These are phyloP conservation scores for Pyralis farinalis DNA, from an alignment of 2,888 invertebrate genomes.

Conservation along the genomic window DNA sequence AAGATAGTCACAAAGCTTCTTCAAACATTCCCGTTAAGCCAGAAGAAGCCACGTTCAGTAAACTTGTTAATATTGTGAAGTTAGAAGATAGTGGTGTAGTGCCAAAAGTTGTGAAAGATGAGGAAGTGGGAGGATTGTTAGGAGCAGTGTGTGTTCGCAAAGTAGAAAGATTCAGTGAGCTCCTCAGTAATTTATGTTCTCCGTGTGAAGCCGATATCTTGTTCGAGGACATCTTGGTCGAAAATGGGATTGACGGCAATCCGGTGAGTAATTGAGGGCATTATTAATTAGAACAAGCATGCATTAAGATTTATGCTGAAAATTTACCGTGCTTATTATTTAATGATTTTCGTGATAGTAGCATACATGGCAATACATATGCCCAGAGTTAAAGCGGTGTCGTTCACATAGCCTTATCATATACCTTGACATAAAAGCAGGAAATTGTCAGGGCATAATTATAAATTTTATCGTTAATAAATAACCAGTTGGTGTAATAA, in stretches of 20 bases:
- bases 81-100: slow-evolving; percentile 60
- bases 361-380: too few species aligned
- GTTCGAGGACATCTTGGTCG: slow-evolving; percentile 70
- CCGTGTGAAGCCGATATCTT: slow-evolving; percentile 70
- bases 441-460: too few species aligned
- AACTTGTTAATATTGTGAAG: slow-evolving; percentile 40
- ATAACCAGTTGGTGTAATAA: too few species aligned
- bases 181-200: slow-evolving; percentile 74
- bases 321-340: too few species aligned
- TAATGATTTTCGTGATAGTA: too few species aligned
- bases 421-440: too few species aligned
- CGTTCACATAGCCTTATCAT: too few species aligned
- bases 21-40: slow-evolving; percentile 47
- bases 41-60: slow-evolving; percentile 42
- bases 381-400: too few species aligned
- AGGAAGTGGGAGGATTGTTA: slow-evolving; percentile 55
- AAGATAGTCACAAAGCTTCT: slow-evolving; percentile 49
- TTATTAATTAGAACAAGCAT: slow-evolving; percentile 3
- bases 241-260: slow-evolving; percentile 58
- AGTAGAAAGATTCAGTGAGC: slow-evolving; percentile 77
- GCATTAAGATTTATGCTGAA: too few species aligned
- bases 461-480: too few species aligned
- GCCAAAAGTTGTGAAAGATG: slow-evolving; percentile 60
- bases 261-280: slow-evolving; percentile 28
- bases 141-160: slow-evolving; percentile 74